These are phyloP conservation scores for Gibbula magus DNA, from an alignment of 2,888 invertebrate species.

Conservation along the genomic window DNA sequence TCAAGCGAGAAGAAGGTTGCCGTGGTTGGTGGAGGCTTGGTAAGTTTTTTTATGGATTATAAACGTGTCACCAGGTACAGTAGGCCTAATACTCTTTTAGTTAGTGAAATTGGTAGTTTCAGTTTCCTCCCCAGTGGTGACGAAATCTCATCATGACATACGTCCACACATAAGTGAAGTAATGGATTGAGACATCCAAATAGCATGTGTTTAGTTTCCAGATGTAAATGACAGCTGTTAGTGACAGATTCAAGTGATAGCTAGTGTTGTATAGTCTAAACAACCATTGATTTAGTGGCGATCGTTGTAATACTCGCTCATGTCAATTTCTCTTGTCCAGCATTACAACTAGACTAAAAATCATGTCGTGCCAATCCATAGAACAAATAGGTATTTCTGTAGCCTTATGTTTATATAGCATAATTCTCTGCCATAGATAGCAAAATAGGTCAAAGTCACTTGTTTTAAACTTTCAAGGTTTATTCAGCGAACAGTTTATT, in stretches of 20 bases:
- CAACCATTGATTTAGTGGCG: too few relatives aligned
- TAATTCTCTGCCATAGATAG: neutral
- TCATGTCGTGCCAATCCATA: too few relatives aligned
- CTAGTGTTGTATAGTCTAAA: too few relatives aligned
- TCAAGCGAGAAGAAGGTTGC: constrained; percentile 20
- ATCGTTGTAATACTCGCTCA: too few relatives aligned
- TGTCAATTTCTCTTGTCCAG: too few relatives aligned
- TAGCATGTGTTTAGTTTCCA: too few relatives aligned
- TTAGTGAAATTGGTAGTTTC: neutral
- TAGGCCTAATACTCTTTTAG: neutral
- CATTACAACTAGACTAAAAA: too few relatives aligned
- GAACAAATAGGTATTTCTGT: neutral
- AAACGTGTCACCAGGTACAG: too few relatives aligned
- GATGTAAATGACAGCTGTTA: too few relatives aligned
- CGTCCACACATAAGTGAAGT: neutral
- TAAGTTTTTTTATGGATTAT: constrained; percentile 20
- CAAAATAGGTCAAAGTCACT: too few relatives aligned
- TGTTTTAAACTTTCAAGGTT: neutral
- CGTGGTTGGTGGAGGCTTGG: constrained; percentile 28
- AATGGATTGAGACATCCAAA: neutral
- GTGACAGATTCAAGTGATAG: too few relatives aligned
- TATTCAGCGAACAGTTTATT: too few relatives aligned
- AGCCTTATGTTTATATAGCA: neutral
- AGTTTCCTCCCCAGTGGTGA: neutral
- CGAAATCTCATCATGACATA: neutral